These are phyloP conservation scores for Fragum whitleyi DNA, from an alignment of 2,888 invertebrate species.

Conservation along the genomic window DNA sequence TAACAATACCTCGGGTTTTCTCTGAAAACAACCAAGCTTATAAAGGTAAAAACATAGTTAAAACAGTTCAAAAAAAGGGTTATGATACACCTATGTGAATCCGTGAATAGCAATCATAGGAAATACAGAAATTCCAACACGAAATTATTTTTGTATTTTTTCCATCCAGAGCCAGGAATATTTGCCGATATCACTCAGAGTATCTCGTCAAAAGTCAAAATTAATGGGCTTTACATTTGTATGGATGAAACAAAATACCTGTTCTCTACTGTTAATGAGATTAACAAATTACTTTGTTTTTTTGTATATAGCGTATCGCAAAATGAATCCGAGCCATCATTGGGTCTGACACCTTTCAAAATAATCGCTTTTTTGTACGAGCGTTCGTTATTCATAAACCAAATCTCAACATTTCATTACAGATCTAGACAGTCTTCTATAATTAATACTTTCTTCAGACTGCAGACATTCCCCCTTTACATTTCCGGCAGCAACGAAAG, in stretches of 20 bases:
- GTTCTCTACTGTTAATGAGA: slow-evolving; percentile 43
- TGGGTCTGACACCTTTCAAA: slow-evolving; percentile 48
- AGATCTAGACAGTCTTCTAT: background rate
- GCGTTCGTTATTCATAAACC: slow-evolving; percentile 15
- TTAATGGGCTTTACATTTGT: slow-evolving; percentile 51
- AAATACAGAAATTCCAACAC: slow-evolving; percentile 48
- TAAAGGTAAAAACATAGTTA: no score
- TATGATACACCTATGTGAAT: background rate
- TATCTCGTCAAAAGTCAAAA: slow-evolving; percentile 59
- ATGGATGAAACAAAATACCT: slow-evolving; percentile 50
- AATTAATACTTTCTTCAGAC: background rate
- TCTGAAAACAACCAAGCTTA: no score
- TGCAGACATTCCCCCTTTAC: background rate
- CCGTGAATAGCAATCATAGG: slow-evolving; percentile 19
- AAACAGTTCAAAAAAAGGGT: no score
- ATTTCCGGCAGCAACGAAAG: no score
- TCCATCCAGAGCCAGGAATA: slow-evolving; percentile 13
- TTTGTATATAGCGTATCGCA: slow-evolving; percentile 43
- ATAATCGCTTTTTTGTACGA: slow-evolving; percentile 21
- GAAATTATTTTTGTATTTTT: slow-evolving; percentile 48
- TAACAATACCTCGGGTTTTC: no score
- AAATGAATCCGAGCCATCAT: slow-evolving; percentile 34
- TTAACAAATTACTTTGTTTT: slow-evolving; percentile 61
- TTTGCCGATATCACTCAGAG: slow-evolving; percentile 51
- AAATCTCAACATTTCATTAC: slow-evolving; percentile 6